phyloP scores from a whole-genome alignment of 1,140 invertebrate genomes.

The Bombus haemorrhoidalis region DNA sequence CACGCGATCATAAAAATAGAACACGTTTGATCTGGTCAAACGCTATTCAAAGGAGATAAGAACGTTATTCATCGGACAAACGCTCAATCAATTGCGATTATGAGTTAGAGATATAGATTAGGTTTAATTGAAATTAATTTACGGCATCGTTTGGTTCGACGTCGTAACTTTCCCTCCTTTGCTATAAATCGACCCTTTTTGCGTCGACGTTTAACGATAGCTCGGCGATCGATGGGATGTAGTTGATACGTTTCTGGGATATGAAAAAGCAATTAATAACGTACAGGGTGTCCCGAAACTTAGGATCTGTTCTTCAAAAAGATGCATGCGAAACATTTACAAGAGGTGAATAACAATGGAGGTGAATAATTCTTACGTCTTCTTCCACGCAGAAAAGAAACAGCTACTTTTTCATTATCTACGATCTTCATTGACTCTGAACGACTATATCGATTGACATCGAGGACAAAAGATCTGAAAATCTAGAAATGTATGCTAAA shows the following conservation, averaged over 20 bases:
- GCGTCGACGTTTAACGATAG: neutral
- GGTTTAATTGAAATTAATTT: conserved; percentile 1
- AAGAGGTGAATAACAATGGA: too few relatives aligned
- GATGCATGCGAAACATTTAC: too few relatives aligned
- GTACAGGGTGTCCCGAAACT: neutral
- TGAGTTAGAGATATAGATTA: neutral
- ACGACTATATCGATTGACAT: neutral
- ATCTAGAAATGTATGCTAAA: too few relatives aligned
- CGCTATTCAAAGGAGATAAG: too few relatives aligned
- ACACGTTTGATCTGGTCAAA: too few relatives aligned
- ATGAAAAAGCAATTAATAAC: neutral
- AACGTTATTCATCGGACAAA: too few relatives aligned
- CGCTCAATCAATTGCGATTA: neutral
- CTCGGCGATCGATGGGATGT: neutral
- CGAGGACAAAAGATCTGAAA: too few relatives aligned
- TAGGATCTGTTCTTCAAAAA: neutral
- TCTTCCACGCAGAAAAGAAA: neutral
- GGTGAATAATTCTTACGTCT: neutral
- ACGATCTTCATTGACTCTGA: neutral
- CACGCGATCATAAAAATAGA: too few relatives aligned
- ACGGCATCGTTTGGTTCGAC: neutral
- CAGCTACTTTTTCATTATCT: neutral
- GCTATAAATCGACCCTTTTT: neutral
- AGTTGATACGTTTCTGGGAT: neutral
- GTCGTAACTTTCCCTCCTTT: neutral